Conservation (phyloP, 2,113 vertebrate genomes). For the Brachypteracias leptosomus region DNA sequence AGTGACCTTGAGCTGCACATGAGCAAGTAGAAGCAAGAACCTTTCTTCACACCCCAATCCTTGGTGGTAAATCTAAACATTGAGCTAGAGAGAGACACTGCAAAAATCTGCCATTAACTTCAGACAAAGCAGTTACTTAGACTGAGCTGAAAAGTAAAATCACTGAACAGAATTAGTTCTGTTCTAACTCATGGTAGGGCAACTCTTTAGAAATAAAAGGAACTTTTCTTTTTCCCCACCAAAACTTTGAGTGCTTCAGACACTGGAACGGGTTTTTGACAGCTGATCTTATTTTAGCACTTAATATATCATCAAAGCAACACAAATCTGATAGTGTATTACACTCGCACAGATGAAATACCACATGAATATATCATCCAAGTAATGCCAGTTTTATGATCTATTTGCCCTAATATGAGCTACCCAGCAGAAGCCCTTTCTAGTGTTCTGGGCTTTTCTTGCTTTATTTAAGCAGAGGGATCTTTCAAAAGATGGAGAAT, state of each 20-base stretch:
- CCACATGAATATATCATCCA: neutral
- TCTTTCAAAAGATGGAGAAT: neutral
- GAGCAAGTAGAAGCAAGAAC: too few relatives aligned
- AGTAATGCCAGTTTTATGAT: neutral
- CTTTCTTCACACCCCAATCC: too few relatives aligned
- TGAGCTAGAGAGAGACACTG: too few relatives aligned
- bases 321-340: neutral
- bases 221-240: neutral
- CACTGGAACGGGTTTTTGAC: conserved; percentile 25
- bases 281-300: conserved; percentile 54
- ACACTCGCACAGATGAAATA: conserved; percentile 1
- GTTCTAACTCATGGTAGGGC: too few relatives aligned
- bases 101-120: too few relatives aligned
- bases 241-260: neutral
- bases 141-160: too few relatives aligned
- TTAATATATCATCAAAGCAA: conserved; percentile 40
- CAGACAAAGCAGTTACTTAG: too few relatives aligned
- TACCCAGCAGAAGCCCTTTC: neutral
- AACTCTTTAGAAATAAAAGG: conserved; percentile 24
- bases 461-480: neutral
- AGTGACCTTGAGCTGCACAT: too few relatives aligned
- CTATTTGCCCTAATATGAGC: neutral
- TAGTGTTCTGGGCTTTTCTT: neutral
- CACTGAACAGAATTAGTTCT: too few relatives aligned
- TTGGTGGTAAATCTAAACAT: too few relatives aligned